Base-by-base conservation (phyloP, 1,140 invertebrate genomes). In the Phymorhynchus buccinoides region DNA sequence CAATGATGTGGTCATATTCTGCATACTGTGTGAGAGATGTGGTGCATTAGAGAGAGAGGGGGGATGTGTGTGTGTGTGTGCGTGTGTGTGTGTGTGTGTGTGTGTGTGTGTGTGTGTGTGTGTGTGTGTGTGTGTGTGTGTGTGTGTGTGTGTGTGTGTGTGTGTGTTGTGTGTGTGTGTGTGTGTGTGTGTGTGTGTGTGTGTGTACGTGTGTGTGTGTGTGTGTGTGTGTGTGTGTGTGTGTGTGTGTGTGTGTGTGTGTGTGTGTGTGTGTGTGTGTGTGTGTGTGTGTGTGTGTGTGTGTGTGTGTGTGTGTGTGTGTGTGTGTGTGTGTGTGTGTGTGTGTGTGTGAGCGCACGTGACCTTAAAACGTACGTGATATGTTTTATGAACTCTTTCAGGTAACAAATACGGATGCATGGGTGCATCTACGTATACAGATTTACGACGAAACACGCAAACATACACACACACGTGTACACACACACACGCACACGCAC, bases 261-360 rank as follows among this genome's bases (percentile, higher is more conserved):
- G 68, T 32, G n/a, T 30, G 27, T 73, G 68, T n/a, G 35, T n/a
- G n/a, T 6, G 73, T 35, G 16, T 6, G 73, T 77, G 73, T 37
- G 39, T 30, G 73, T 77, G 73, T 41, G 18, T 77, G 73, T 77
- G 32, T 77, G n/a, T 77, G 73, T 32, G 32, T 77, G 73, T 77
- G 73, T 35, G 35, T 77, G 32, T 77, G 18, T 77, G 73, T 32
- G 35, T 30, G 68, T 73, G n/a, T 3, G n/a, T 1, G n/a, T 3
- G n/a, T 3, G n/a, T 3, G n/a, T 35, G n/a, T 71, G n/a, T 71
- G n/a, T 71, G 32, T 75, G 32, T 75, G 35, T 32, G 32, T 77
- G 73, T 77, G 73, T 77, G 73, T 77, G 68, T 73, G 68, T 73
- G 0, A 3, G n/a, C n/a, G n/a, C n/a, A n/a, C n/a, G n/a, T n/a